Evolutionary conservation across 92 coral and sea anemone genomes (phyloP), one percentile per base, ranked within the genome.

Genomic region (Ricordea florida): DNA sequence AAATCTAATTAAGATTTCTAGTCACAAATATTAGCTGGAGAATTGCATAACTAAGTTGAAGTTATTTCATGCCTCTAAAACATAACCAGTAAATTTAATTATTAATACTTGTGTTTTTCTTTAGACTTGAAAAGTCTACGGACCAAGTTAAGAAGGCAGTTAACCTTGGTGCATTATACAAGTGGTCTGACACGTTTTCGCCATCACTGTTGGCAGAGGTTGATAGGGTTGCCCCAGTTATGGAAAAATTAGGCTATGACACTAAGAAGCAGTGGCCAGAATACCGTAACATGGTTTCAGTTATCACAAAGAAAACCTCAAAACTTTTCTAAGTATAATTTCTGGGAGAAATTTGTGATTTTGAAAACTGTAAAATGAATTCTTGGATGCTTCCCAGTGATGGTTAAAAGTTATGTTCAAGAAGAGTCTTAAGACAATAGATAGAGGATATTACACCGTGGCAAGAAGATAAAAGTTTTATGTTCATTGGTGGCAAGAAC

Each of bases 71-170:
- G 35, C 21, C n/a, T n/a, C n/a, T n/a, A n/a, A n/a, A n/a, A n/a
- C n/a, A n/a, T n/a, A n/a, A n/a, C n/a, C n/a, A n/a, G n/a, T n/a
- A n/a, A n/a, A n/a, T n/a, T n/a, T n/a, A n/a, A n/a, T n/a, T n/a
- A n/a, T n/a, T n/a, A 62, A 29, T 42, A 20, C 6, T 13, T 28
- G 14, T 46, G 4, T 31, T 16, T 25, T 24, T 41, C 60, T 50
- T 27, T 51, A 93, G 98, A 63, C 70, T 94, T 31, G 98, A 94
- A 51, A 87, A 85, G 45, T 94, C 98, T 37, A 91, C 94, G 2
- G 89, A 86, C 36, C 98, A 94, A 75, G 98, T 94, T 15, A 55
- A 59, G 24, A 70, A 73, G 31, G 85, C 98, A 28, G 58, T 94
- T 2, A 78, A 94, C 61, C 47, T 62, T 1, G 73, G 72, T 2